Evolutionary conservation across 23 tunicate genomes (phyloP), one percentile per base, ranked within the genome.

Genomic region (Aplidium turbinatum): DNA sequence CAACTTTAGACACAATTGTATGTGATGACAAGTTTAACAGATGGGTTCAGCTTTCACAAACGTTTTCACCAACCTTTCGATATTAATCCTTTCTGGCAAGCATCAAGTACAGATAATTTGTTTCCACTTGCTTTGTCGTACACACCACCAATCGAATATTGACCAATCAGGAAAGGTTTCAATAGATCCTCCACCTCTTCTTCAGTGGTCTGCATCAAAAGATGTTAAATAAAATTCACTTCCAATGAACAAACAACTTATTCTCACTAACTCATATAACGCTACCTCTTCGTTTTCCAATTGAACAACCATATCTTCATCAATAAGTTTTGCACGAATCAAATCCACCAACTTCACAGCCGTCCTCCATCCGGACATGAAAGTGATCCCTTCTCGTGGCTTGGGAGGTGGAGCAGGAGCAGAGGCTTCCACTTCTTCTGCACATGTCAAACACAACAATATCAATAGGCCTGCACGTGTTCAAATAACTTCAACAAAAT

Each of bases 1-100:
- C n/a, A n/a, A n/a, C n/a, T n/a, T n/a, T n/a, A n/a, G n/a, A n/a
- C n/a, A n/a, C n/a, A n/a, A n/a, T n/a, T n/a, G n/a, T n/a, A n/a
- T n/a, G n/a, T n/a, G n/a, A n/a, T n/a, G n/a, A n/a, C n/a, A n/a
- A n/a, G n/a, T n/a, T n/a, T n/a, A n/a, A n/a, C n/a, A n/a, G n/a
- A n/a, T n/a, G n/a, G n/a, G n/a, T n/a, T n/a, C n/a, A n/a, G n/a
- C n/a, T n/a, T n/a, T n/a, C n/a, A n/a, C n/a, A n/a, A n/a, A n/a
- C n/a, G n/a, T n/a, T n/a, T n/a, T n/a, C n/a, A n/a, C n/a, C n/a
- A 25, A 80, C 95, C 95, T 79, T 92, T 75, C 31, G 93, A 74
- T 38, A 92, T 92, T 21, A 85, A 54, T 4, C 72, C 70, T 26
- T 76, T 40, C 47, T 65, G 73, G 42, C 70, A 57, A 0, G 98